A percentile compares a stretch with the other conserved stretches of the same genome.
Conservation (phyloP, 2,888 invertebrate species). For the Leptopilina myrica region DNA sequence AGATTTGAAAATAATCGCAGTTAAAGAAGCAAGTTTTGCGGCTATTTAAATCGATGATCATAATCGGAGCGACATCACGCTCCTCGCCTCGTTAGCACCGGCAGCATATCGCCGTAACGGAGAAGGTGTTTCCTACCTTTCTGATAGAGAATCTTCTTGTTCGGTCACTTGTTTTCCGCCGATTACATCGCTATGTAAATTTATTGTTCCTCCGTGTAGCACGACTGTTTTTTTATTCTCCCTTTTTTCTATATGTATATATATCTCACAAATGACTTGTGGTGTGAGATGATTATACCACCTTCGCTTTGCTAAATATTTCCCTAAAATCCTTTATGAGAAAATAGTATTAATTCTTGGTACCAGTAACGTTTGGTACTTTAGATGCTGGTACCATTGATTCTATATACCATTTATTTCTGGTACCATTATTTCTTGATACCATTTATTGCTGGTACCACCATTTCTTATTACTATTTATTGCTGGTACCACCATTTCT, state of each 20-base stretch:
- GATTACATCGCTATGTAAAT: slow-evolving; percentile 74
- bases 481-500: too few species aligned
- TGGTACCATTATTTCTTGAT: too few species aligned
- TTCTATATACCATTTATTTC: too few species aligned
- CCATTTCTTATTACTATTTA: too few species aligned
- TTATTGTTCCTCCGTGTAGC: slow-evolving; percentile 68
- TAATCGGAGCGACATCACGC: slow-evolving; percentile 57
- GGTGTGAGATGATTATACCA: slow-evolving; percentile 39
- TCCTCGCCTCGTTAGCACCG: slow-evolving; percentile 57
- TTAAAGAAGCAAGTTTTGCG: slow-evolving; percentile 41
- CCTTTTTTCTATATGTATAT: not conserved
- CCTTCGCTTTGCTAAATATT: not conserved
- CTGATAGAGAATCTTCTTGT: slow-evolving; percentile 71
- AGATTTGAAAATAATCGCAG: slow-evolving; percentile 36
- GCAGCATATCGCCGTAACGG: slow-evolving; percentile 55
- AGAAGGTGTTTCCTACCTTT: slow-evolving; percentile 58
- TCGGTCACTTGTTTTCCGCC: slow-evolving; percentile 70
- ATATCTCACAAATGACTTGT: slow-evolving; percentile 11
- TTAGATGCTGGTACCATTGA: too few species aligned
- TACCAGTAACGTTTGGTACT: too few species aligned
- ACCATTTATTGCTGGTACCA: too few species aligned
- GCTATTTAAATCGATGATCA: slow-evolving; percentile 56
- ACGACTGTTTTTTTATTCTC: slow-evolving; percentile 58
- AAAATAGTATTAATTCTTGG: too few species aligned
- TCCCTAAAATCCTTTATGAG: too few species aligned